Evolutionary conservation across 2,113 vertebrate species (phyloP).

Genomic region (Cercocebus atys): DNA sequence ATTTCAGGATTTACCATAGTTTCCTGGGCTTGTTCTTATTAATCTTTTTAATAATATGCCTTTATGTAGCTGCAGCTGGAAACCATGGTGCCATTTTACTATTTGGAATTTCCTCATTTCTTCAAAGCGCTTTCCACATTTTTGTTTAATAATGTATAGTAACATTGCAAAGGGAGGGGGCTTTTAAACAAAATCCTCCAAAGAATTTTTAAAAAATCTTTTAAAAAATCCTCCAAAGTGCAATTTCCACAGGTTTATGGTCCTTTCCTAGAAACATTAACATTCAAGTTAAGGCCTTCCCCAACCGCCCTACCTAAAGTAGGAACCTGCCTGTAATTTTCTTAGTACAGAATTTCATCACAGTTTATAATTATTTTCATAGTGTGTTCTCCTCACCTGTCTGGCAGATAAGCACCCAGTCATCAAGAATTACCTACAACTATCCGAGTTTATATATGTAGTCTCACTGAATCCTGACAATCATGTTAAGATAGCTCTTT

Average conservation of each 20-base stretch:
- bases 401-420: neutral
- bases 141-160: slow-evolving; percentile 29
- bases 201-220: neutral
- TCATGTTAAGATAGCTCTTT: neutral
- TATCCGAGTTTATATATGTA: neutral
- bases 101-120: slow-evolving; percentile 35
- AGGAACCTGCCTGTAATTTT: neutral
- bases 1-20: neutral
- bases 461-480: neutral
- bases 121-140: slow-evolving; percentile 27
- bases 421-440: neutral
- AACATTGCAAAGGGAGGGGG: neutral
- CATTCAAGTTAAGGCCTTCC: neutral
- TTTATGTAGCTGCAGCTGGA: neutral
- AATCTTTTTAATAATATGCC: neutral
- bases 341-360: slow-evolving; percentile 3
- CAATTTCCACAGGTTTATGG: neutral
- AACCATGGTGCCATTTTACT: neutral
- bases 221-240: neutral
- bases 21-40: neutral
- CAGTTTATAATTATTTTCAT: neutral
- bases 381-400: neutral
- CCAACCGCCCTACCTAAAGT: neutral
- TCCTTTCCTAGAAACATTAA: neutral
- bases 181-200: neutral